Evolutionary conservation across 2,113 vertebrate genomes (phyloP).

Genomic region (Vireo altiloquus): DNA sequence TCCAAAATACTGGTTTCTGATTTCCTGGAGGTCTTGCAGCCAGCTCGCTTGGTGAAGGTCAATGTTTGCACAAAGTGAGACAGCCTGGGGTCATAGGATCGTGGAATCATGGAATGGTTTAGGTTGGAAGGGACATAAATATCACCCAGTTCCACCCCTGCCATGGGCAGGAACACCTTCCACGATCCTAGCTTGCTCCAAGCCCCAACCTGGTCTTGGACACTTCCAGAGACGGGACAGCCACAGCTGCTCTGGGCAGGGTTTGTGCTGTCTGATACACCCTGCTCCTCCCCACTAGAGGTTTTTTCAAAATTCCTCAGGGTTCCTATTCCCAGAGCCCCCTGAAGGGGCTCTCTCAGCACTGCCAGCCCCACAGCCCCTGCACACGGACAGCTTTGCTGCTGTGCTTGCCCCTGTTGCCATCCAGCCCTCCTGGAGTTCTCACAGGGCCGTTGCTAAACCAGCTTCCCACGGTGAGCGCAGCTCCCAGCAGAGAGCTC

Average conservation of each 20-base stretch:
- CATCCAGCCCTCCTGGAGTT: not conserved
- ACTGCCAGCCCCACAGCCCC: not conserved
- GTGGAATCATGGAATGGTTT: not conserved
- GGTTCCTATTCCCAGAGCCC: not conserved
- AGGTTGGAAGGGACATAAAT: not conserved
- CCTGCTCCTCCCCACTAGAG: not conserved
- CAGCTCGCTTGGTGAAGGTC: not conserved
- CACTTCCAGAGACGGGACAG: not conserved
- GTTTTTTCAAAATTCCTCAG: not conserved
- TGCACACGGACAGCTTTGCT: not conserved
- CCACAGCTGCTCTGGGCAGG: not conserved
- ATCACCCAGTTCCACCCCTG: not conserved
- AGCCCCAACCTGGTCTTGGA: not conserved
- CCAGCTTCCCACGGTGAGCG: fast-evolving
- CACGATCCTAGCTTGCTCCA: not conserved
- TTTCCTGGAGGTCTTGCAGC: not conserved
- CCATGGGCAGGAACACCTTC: not conserved
- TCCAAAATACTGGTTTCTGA: not conserved
- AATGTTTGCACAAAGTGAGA: not conserved
- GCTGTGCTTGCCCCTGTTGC: not conserved
- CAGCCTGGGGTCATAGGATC: not conserved
- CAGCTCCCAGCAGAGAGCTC: not conserved
- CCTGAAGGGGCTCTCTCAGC: not conserved
- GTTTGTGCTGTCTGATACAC: not conserved
- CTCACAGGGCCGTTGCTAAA: not conserved